phyloP scores from a whole-genome alignment of 1,140 invertebrate species.

The Anoplophora glabripennis region DNA sequence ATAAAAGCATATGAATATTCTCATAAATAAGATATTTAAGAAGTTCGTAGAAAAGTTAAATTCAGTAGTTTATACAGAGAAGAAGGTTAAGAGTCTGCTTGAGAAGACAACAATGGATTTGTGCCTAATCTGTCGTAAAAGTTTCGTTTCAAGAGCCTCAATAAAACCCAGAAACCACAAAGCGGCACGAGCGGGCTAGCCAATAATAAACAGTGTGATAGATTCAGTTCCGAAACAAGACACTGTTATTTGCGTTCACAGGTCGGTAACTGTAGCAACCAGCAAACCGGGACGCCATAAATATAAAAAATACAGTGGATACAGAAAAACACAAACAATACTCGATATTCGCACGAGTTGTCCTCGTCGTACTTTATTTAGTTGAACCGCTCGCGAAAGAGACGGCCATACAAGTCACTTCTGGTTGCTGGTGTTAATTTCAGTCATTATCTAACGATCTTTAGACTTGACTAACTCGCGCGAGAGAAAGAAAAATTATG shows the following conservation, averaged over 20 bases:
- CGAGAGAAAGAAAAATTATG: constrained; percentile 50
- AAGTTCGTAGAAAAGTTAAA: too few relatives aligned
- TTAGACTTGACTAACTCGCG: constrained; percentile 49
- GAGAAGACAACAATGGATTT: not conserved
- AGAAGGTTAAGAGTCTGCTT: not conserved
- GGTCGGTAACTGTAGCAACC: constrained; percentile 41
- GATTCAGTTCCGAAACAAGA: constrained; percentile 29
- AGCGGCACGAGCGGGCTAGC: constrained; percentile 15
- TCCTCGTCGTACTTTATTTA: constrained; percentile 13
- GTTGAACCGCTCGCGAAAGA: constrained; percentile 10
- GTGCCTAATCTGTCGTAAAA: not conserved
- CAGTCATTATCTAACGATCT: constrained; percentile 48
- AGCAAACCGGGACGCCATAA: constrained; percentile 43
- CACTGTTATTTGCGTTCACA: constrained; percentile 44
- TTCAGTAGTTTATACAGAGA: too few relatives aligned
- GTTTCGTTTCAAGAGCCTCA: constrained; percentile 5
- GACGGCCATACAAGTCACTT: constrained; percentile 27
- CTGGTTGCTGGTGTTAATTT: constrained; percentile 46
- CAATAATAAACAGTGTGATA: constrained; percentile 23
- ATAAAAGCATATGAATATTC: too few relatives aligned
- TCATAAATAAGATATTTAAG: too few relatives aligned
- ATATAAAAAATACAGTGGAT: constrained; percentile 35
- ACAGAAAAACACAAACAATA: constrained; percentile 36
- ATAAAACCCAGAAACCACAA: constrained; percentile 1
- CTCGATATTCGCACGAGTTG: constrained; percentile 26